phyloP scores from a whole-genome alignment of 2,797 vertebrate genomes.

The Ctenopoma multispine region DNA sequence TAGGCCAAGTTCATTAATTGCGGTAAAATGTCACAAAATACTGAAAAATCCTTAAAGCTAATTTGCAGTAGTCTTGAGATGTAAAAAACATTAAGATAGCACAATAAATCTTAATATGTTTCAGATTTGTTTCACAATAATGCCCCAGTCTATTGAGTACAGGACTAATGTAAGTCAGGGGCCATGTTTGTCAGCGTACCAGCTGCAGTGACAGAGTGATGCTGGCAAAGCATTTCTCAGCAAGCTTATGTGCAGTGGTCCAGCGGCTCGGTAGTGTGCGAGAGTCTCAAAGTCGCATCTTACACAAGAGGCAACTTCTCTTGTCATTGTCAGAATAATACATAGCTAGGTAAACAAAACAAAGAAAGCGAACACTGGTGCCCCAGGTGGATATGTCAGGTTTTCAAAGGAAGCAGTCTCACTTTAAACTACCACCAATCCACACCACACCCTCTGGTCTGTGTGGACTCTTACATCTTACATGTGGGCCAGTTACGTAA shows the following conservation, averaged over 20 bases:
- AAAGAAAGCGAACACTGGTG: too few relatives aligned
- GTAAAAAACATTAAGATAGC: background rate
- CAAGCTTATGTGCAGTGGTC: background rate
- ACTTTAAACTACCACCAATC: background rate
- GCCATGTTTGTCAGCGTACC: background rate
- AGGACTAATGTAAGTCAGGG: background rate
- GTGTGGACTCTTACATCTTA: background rate
- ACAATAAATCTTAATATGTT: too few relatives aligned
- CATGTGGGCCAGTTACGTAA: background rate
- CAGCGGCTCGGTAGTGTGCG: background rate
- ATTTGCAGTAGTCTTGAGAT: background rate
- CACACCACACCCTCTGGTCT: background rate
- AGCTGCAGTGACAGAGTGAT: background rate
- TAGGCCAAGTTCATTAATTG: background rate
- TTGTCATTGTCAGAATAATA: too few relatives aligned
- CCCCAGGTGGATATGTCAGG: too few relatives aligned
- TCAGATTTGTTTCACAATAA: background rate
- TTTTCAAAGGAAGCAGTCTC: background rate
- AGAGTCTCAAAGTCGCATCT: background rate
- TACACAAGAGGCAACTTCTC: background rate
- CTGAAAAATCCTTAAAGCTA: too few relatives aligned
- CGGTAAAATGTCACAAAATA: too few relatives aligned
- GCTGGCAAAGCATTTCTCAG: background rate
- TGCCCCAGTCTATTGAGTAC: background rate
- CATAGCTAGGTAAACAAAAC: too few relatives aligned